Evolutionary conservation across 1,140 invertebrate genomes (phyloP), one percentile per base, ranked within the genome.

Genomic region (Drosophila willistoni): DNA sequence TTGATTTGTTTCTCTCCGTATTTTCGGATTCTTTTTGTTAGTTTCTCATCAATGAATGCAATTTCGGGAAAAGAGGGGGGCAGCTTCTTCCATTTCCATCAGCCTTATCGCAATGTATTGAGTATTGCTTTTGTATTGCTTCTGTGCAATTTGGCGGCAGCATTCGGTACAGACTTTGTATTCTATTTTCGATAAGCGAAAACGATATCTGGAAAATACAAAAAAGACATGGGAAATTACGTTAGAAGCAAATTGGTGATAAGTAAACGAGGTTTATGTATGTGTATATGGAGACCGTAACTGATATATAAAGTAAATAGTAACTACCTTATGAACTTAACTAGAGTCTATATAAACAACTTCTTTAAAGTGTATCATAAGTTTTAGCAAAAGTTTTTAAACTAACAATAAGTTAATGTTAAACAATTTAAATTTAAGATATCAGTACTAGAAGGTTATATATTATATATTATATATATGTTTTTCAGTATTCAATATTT

Each of bases 121-220:
- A 29, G 29, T 61, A 36, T 60, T 60, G 33, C 57, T 29, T 60
- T 60, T n/a, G 25, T 68, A 64, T 56, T 65, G 57, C 71, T 68
- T 71, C 64, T 75, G 55, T 74, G 78, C 78, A 80, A 78, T 74
- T 78, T 41, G 71, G 64, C 60, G 71, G 78, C 78, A 80, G 75
- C 78, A 80, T 80, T 80, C 75, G 78, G 78, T 80, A 80, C 78
- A 80, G 78, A 80, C 75, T 78, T 80, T 59, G 71, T 75, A 72
- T 80, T 74, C 71, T 80, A 80, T 80, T 85, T 85, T 85, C 79
- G 81, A 85, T 85, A 85, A 82, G 81, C 79, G 81, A 85, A 82
- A 82, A 82, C 72, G 77, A 85, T 85, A 85, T 85, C 81, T 85
- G 79, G 29, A 29, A 29, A 25, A 25, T 25, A 25, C 25, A 25